Conservation (phyloP, 2,888 invertebrate genomes). For the Hyles lineata region DNA sequence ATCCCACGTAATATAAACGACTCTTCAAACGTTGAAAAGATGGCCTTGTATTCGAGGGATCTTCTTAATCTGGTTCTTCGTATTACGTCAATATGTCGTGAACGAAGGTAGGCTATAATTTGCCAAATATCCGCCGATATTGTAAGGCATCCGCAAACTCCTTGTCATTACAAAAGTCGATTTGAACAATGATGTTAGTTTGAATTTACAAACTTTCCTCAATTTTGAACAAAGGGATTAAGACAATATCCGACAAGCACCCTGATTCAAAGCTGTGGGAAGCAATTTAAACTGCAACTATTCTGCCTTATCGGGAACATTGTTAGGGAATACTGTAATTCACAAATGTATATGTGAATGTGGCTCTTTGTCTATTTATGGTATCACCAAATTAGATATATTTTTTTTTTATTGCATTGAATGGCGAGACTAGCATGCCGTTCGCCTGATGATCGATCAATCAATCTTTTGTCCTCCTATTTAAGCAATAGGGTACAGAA, state of each 20-base stretch:
- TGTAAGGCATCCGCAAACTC: slow-evolving; percentile 6
- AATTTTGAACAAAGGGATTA: slow-evolving; percentile 57
- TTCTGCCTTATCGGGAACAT: slow-evolving; percentile 14
- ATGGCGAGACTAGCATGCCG: too few species aligned
- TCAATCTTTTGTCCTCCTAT: too few species aligned
- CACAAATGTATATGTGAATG: background rate
- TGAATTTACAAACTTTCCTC: slow-evolving; percentile 53
- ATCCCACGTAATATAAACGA: background rate
- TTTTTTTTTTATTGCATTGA: too few species aligned
- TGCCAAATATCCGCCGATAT: background rate
- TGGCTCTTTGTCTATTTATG: too few species aligned
- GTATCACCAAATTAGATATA: too few species aligned
- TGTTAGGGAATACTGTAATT: background rate
- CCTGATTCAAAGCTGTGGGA: slow-evolving; percentile 49
- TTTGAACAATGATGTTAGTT: slow-evolving; percentile 50
- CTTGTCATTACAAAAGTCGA: slow-evolving; percentile 45
- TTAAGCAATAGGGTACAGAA: too few species aligned
- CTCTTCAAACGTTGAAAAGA: background rate
- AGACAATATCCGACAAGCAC: slow-evolving; percentile 50
- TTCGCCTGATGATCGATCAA: too few species aligned
- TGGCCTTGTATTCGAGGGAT: background rate
- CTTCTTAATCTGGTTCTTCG: background rate
- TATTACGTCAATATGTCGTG: background rate
- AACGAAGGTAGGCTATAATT: background rate
- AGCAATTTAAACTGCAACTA: slow-evolving; percentile 59